phyloP scores from a whole-genome alignment of 1,140 invertebrate genomes.

The Lycorma delicatula region DNA sequence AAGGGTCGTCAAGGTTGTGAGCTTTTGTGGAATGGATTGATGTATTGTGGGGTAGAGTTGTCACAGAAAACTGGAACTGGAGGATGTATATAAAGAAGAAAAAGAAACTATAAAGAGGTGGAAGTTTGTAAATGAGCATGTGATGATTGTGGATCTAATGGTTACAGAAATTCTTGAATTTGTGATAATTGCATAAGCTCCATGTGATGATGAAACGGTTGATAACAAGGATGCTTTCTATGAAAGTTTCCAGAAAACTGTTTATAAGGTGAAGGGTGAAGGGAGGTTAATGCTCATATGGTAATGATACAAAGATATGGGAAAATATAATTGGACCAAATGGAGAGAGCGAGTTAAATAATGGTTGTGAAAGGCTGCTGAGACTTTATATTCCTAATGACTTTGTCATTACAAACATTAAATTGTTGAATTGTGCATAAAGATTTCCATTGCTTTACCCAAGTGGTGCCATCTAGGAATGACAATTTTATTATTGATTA shows the following conservation, averaged over 20 bases:
- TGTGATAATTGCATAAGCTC: slow-evolving; percentile 1
- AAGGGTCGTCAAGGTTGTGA: slow-evolving; percentile 17
- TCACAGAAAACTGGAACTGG: background rate
- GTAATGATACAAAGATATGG: background rate
- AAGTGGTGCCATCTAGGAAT: background rate
- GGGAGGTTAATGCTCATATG: slow-evolving; percentile 4
- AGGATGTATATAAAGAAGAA: background rate
- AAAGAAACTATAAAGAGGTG: background rate
- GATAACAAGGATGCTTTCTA: slow-evolving; percentile 7
- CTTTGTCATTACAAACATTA: slow-evolving; percentile 2
- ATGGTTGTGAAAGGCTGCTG: slow-evolving; percentile 5
- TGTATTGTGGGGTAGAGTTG: slow-evolving; percentile 4
- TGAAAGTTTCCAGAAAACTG: slow-evolving; percentile 10
- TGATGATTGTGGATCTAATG: background rate
- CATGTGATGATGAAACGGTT: background rate
- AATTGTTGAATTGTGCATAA: slow-evolving; percentile 2
- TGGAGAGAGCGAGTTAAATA: background rate
- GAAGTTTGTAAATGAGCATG: slow-evolving; percentile 8
- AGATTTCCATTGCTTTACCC: slow-evolving; percentile 1
- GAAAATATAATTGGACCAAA: slow-evolving; percentile 7
- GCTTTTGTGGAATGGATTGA: slow-evolving; percentile 3
- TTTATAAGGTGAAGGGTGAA: background rate
- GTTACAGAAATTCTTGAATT: background rate
- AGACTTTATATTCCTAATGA: background rate
- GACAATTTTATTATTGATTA: background rate